Base-by-base conservation (phyloP, 2,113 vertebrate species). In the Mesocricetus auratus region DNA sequence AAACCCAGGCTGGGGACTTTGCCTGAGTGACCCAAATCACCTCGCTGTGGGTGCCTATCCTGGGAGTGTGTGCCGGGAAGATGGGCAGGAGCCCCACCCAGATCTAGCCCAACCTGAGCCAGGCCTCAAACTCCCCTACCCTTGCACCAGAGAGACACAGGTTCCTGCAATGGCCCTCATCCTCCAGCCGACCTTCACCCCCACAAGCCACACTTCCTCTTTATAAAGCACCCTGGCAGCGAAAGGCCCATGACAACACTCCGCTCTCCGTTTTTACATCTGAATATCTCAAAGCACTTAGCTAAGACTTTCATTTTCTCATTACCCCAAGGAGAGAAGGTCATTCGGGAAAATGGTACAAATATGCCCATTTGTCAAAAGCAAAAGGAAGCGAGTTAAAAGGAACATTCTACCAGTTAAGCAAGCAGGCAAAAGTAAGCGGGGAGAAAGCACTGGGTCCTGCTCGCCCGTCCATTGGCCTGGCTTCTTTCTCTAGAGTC, bases 201-300 rank as follows among this genome's bases (percentile, higher is more conserved):
- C 85, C n/a, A 7, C 74, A 4, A 36, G 36, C 79, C 0, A 36
- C 39, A 91, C 96, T 97, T 97, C 95, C 96, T 96, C 94, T 94
- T 87, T 88, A 7, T 58, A 89, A 83, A 94, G 94, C 58, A 0
- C 92, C 92, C 96, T 79, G 89, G 95, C 89, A 86, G 96, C 95
- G 53, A 66, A 77, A 83, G 89, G 91, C 90, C 94, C 71, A 17
- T 45, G 96, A 95, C 97, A 90, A 94, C 77, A 73, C 94, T 95
- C 69, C 0, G 93, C 94, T 97, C 95, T 96, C 94, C 81, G 3
- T 74, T 89, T 97, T 96, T 96, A 86, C 91, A 94, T 97, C 95
- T 96, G 93, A 96, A 96, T 97, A 96, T 98, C 97, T 93, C 97
- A 90, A 47, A 97, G 97, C 97, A 97, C 97, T 98, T 97, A 98